phyloP scores from a whole-genome alignment of 2,113 vertebrate genomes.

The Hippocampus guttulatus region DNA sequence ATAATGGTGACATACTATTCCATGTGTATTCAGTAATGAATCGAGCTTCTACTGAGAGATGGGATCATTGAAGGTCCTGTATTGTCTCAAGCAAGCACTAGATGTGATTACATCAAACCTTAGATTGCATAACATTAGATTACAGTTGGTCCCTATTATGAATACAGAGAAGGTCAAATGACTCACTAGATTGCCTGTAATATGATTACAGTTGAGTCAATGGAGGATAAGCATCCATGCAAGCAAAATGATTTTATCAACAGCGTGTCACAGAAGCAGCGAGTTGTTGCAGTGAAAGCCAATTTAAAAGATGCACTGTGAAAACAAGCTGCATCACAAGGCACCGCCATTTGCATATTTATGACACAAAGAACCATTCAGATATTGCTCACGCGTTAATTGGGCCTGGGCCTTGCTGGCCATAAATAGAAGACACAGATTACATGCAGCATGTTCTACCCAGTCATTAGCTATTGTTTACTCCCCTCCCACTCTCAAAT shows the following conservation, averaged over 20 bases:
- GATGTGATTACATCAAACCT: constrained; percentile 60
- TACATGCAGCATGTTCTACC: constrained; percentile 41
- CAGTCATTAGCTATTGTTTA: constrained; percentile 45
- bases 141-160: constrained; percentile 47
- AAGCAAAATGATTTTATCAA: constrained; percentile 54
- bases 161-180: constrained; percentile 66
- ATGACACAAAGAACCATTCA: constrained; percentile 31
- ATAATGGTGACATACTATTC: constrained; percentile 1
- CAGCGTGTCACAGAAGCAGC: constrained; percentile 35
- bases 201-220: constrained; percentile 62
- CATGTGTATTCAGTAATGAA: constrained; percentile 19
- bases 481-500: constrained; percentile 5
- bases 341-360: constrained; percentile 50
- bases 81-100: constrained; percentile 29
- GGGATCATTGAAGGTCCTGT: constrained; percentile 40
- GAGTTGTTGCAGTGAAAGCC: constrained; percentile 38
- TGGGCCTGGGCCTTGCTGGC: constrained; percentile 32
- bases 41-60: constrained; percentile 27
- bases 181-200: constrained; percentile 56
- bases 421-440: constrained; percentile 53
- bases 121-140: constrained; percentile 61
- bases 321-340: constrained; percentile 47
- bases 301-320: constrained; percentile 39
- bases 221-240: constrained; percentile 53
- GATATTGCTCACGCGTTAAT: constrained; percentile 43